A percentile compares a stretch with the other conserved stretches of the same genome.
phyloP scores from a whole-genome alignment of 2,888 invertebrate species.

The Bimastos eiseni region DNA sequence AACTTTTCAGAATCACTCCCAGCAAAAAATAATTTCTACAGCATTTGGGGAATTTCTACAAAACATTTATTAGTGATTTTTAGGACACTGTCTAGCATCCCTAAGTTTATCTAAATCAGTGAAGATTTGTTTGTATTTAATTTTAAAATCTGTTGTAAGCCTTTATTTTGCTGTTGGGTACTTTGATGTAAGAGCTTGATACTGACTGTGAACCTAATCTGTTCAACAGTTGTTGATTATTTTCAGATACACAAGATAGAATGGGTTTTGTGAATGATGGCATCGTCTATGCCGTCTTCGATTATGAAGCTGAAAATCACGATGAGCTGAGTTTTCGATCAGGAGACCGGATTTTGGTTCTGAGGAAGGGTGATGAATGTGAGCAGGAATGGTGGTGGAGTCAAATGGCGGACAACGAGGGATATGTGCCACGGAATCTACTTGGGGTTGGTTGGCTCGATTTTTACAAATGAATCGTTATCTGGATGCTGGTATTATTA shows the following conservation, averaged over 20 bases:
- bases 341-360: constrained; percentile 82
- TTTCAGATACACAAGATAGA: constrained; percentile 73
- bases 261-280: constrained; percentile 91
- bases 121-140: too few species aligned
- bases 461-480: background rate
- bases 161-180: too few species aligned
- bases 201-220: background rate
- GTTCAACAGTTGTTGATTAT: background rate
- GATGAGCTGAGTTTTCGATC: constrained; percentile 86
- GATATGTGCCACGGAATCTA: constrained; percentile 59
- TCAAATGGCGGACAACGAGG: constrained; percentile 74
- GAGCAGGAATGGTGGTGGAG: constrained; percentile 78
- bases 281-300: constrained; percentile 89
- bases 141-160: too few species aligned
- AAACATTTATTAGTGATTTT: too few species aligned
- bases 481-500: background rate
- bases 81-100: too few species aligned
- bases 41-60: too few species aligned
- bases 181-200: background rate
- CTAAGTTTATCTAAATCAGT: too few species aligned
- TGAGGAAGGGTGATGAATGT: constrained; percentile 93
- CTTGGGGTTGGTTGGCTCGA: background rate
- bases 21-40: too few species aligned
- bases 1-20: too few species aligned
- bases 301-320: constrained; percentile 83